Evolutionary conservation across 37 sponge, comb jelly and placozoan genomes (phyloP), one percentile per base, ranked within the genome.

Genomic region (Tethya wilhelma): DNA sequence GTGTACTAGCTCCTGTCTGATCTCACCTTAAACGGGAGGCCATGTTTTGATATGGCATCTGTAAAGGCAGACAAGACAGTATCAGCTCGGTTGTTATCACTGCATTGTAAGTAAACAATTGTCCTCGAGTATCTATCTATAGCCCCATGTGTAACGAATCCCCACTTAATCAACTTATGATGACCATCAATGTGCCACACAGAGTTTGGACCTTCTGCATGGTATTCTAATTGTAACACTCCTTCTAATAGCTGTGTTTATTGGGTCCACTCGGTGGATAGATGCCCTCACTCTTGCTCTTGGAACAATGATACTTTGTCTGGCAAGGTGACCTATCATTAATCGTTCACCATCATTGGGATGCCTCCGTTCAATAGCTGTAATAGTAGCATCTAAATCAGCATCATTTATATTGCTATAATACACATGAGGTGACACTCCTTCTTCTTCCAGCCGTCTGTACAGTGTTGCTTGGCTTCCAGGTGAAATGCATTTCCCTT

Each of bases 171-270:
- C 1, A 85, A 64, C 44, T 85, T 85, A 43, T 85, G 86, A 31
- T 85, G 80, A 40, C 68, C 77, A 59, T 85, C 86, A 22, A 85
- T 34, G 42, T 85, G 86, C 86, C 86, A 85, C 55, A 86, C 68
- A 59, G 28, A 39, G 65, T 86, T 86, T 59, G 87, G 79, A 28
- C 71, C 79, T 26, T 58, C 49, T 32, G 66, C 87, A 57, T 66
- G 39, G 49, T 86, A 79, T 76, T 63, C 77, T 59, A n/a, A 86
- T 45, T 4, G 87, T 55, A 39, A 36, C 25, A 42, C 70, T 4
- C 1, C 79, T 28, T 39, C 87, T 38, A 29, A 68, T 22, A 23
- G 79, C 45, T 4, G 69, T 65, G 41, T 53, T 68, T 28, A 34
- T 37, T 8, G 87, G 87, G 39, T 86, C 87, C 14, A 79, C 73